Percentiles rank a stretch among this genome's conserved stretches.
Evolutionary conservation across 1,140 invertebrate species (phyloP).

Genomic region (Temnothorax nylanderi): DNA sequence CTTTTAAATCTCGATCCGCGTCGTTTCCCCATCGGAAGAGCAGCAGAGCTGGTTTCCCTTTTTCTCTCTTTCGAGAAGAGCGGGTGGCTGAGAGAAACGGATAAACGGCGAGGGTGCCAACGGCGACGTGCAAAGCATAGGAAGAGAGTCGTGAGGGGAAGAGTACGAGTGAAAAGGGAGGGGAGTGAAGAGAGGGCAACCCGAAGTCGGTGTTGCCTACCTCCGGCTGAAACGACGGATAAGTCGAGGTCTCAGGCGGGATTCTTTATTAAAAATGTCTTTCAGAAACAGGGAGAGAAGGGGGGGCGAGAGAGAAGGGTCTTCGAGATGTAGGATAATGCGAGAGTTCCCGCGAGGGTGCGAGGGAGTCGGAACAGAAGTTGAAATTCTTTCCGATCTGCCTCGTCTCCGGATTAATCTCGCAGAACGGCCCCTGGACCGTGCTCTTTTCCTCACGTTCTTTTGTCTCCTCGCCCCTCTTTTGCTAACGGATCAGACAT

Average conservation of each 20-base stretch:
- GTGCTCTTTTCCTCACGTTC: neutral
- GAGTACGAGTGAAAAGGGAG: too few relatives aligned
- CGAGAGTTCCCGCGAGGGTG: constrained; percentile 27
- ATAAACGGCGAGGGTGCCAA: constrained; percentile 46
- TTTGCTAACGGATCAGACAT: constrained; percentile 40
- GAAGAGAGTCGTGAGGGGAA: neutral
- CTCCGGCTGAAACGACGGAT: constrained; percentile 44
- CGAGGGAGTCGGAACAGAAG: constrained; percentile 47
- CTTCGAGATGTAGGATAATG: constrained; percentile 39
- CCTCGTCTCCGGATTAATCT: constrained; percentile 54
- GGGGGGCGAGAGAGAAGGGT: neutral
- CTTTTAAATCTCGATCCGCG: constrained; percentile 73
- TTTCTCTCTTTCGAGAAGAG: neutral
- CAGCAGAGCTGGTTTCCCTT: constrained; percentile 44
- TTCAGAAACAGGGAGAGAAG: constrained; percentile 32
- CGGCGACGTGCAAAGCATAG: neutral
- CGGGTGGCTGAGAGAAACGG: neutral
- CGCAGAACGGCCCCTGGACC: constrained; percentile 29
- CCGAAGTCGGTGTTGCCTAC: constrained; percentile 17
- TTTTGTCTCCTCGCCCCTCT: constrained; percentile 17
- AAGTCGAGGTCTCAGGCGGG: constrained; percentile 58
- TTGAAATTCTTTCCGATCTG: constrained; percentile 56
- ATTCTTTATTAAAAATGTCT: constrained; percentile 74
- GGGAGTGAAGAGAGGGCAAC: neutral
- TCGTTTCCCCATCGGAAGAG: constrained; percentile 58